These are phyloP conservation scores for Thalassarche chlororhynchos DNA, from an alignment of 2,113 vertebrate species.

Conservation along the genomic window DNA sequence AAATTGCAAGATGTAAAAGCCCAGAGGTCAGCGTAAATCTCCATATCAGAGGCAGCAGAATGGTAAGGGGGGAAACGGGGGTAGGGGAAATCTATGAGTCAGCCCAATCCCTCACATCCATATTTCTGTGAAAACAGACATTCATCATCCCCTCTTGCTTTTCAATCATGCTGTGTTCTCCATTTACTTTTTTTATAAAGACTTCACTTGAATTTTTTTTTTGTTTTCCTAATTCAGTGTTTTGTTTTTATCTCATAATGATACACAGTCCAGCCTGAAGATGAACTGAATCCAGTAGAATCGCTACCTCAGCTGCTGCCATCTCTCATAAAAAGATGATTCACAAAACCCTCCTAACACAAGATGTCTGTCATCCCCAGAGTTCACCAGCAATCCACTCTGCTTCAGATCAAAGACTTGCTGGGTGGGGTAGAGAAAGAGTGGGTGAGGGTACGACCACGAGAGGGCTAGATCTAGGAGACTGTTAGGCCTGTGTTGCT, in stretches of 20 bases:
- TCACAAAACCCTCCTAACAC: neutral
- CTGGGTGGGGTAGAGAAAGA: neutral
- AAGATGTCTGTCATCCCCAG: neutral
- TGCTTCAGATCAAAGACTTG: neutral
- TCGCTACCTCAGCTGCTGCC: neutral
- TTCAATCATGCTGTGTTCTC: neutral
- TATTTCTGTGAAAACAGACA: constrained; percentile 41
- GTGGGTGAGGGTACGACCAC: neutral
- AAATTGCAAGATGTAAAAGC: constrained; percentile 70
- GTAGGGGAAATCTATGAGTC: constrained; percentile 51
- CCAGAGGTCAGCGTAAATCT: constrained; percentile 72
- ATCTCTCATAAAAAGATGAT: neutral
- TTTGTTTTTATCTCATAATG: neutral
- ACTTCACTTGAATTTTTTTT: neutral
- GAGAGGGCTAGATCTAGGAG: neutral
- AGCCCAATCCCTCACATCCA: constrained; percentile 13
- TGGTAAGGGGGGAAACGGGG: neutral
- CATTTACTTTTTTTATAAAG: neutral
- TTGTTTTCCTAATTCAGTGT: neutral
- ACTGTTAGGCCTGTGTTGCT: neutral
- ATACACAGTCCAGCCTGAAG: neutral
- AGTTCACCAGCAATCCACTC: neutral
- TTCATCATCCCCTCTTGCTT: constrained; percentile 9
- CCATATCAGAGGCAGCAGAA: constrained; percentile 65
- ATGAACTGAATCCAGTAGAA: neutral